Conservation (phyloP, 2,888 invertebrate species). For the Perdita meconis region DNA sequence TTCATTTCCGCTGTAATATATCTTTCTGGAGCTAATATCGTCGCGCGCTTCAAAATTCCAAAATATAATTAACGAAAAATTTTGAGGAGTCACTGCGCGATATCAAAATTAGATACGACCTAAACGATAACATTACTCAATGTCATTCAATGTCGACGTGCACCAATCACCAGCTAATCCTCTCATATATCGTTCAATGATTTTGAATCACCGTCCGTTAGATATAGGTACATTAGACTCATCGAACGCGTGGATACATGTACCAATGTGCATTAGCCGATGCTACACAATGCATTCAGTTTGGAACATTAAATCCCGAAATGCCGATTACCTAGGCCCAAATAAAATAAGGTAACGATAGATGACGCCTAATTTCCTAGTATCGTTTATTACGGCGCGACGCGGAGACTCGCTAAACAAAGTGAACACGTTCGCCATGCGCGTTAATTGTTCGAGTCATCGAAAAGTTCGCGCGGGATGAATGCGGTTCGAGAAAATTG, state of each 20-base stretch:
- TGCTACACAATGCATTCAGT: not conserved
- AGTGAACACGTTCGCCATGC: not conserved
- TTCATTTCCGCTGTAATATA: not conserved
- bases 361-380: not conserved
- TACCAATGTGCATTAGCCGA: not conserved
- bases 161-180: constrained; percentile 18
- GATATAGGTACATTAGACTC: too few species aligned
- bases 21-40: too few species aligned
- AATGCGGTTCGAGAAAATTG: constrained; percentile 25
- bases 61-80: not conserved
- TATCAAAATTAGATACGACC: not conserved
- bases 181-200: constrained; percentile 28
- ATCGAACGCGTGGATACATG: too few species aligned
- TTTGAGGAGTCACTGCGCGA: not conserved
- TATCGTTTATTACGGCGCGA: not conserved
- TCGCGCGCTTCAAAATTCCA: not conserved
- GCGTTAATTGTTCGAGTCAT: constrained; percentile 28
- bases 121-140: constrained; percentile 8
- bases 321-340: not conserved
- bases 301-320: constrained; percentile 4
- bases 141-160: constrained; percentile 8
- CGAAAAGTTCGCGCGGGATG: constrained; percentile 19
- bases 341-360: not conserved
- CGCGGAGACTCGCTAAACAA: too few species aligned
- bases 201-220: constrained; percentile 26